Base-by-base conservation (phyloP, 2,113 vertebrate genomes). In the Toxotes jaculatrix region DNA sequence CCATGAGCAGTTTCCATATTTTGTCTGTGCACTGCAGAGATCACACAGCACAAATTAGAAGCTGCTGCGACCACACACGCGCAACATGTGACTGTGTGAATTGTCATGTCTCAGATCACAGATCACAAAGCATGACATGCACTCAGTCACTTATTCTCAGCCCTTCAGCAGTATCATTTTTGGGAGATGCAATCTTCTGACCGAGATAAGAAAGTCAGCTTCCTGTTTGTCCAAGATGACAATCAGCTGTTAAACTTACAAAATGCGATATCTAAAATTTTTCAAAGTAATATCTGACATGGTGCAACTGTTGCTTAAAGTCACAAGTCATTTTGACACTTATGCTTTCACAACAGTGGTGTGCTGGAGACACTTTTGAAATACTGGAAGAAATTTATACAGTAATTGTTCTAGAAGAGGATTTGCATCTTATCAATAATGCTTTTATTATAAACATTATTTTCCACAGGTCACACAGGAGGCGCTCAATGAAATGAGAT, bases 201-300 rank as follows among this genome's bases (percentile, higher is more conserved):
- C 36, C 19, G 21, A 75, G 70, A 76, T 60, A 85, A 49, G 49
- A 34, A 8, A 43, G 14, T 13, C 10, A 38, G 14, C 63, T 82
- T 88, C 75, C 83, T n/a, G 45, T 59, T 79, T 72, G 40, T 17
- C 6, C 1, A 0, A 21, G 21, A 74, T 27, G n/a, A 75, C 27
- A 53, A 63, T 12, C 61, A 79, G 53, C 55, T n/a, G 23, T 8
- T 36, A 11, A 16, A 38, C 79, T 78, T 45, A 5, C 0, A 42
- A 72, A 63, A 23, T 7, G 3, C 56, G 16, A 47, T 32, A 49
- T 14, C 32, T 3, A 34, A 7, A 64, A 47, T 49, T 71, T 40
- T 47, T 40, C 1, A 12, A 63, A 83, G 63, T 77, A 3, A 68
- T 64, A 36, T 55, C 32, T 12, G 31, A 0, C 1, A 8, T 56